Percentiles rank a stretch among this genome's conserved stretches.
Evolutionary conservation across 2,113 vertebrate genomes (phyloP).

Genomic region (Paramisgurnus dabryanus): DNA sequence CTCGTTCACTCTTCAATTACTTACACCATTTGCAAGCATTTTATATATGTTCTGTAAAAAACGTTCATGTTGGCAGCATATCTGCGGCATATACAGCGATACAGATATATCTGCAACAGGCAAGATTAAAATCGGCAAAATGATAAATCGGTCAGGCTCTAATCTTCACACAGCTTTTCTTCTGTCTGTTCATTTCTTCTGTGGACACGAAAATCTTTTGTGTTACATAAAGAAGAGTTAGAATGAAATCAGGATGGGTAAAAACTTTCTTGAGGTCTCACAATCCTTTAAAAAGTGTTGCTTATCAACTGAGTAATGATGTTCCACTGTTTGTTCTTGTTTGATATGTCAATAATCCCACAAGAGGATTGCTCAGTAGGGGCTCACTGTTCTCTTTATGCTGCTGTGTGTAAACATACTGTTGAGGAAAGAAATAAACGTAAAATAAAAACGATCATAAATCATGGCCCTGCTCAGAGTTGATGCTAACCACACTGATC

Average conservation of each 20-base stretch:
- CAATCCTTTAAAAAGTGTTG: not conserved
- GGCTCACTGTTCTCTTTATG: not conserved
- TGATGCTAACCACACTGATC: constrained; percentile 27
- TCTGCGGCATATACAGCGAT: too few relatives aligned
- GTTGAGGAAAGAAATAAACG: not conserved
- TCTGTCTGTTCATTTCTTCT: too few relatives aligned
- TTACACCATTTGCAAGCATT: too few relatives aligned
- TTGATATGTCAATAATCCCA: not conserved
- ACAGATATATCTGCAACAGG: too few relatives aligned
- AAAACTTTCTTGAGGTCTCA: not conserved
- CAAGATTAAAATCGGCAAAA: too few relatives aligned
- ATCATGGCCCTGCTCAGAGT: constrained; percentile 36
- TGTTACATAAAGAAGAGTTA: too few relatives aligned
- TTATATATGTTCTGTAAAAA: too few relatives aligned
- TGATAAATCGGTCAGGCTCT: too few relatives aligned
- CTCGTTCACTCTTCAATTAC: too few relatives aligned
- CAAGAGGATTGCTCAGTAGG: constrained; percentile 25
- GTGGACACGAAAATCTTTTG: too few relatives aligned
- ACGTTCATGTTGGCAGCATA: too few relatives aligned
- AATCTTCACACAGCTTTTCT: too few relatives aligned
- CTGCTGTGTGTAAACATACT: not conserved
- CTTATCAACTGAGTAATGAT: not conserved
- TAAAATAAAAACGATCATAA: constrained; percentile 32
- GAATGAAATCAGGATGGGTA: not conserved
- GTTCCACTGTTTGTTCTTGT: constrained; percentile 3